phyloP scores from a whole-genome alignment of 2,797 vertebrate genomes.

The Champsocephalus esox region DNA sequence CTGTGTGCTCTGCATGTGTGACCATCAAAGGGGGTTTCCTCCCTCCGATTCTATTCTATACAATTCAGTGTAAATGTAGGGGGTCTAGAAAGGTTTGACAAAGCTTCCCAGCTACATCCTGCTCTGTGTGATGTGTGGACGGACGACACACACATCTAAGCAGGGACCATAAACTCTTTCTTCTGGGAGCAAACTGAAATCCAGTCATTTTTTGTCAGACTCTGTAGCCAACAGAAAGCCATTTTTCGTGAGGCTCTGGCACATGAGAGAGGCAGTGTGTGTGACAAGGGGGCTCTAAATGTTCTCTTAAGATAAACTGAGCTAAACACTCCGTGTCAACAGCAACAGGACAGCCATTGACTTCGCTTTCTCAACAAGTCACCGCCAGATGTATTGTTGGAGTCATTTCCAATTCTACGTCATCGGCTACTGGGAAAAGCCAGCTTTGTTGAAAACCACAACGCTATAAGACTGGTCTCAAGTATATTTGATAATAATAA shows the following conservation, averaged over 20 bases:
- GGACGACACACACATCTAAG: conserved; percentile 25
- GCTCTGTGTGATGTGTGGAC: not conserved
- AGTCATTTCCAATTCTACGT: conserved; percentile 31
- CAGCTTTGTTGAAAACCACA: not conserved
- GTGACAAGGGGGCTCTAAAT: conserved; percentile 56
- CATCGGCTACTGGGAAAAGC: conserved; percentile 8
- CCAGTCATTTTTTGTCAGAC: conserved; percentile 49
- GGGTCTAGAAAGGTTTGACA: conserved; percentile 8
- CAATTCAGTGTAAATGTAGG: conserved; percentile 3
- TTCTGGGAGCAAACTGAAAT: conserved; percentile 39
- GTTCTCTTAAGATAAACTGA: conserved; percentile 62
- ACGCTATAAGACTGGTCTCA: not conserved
- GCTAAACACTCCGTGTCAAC: conserved; percentile 49
- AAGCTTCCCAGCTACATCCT: not conserved
- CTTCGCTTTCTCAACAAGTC: conserved; percentile 36
- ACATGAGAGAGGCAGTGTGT: conserved; percentile 39
- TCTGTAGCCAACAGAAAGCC: conserved; percentile 40
- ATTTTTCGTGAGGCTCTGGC: conserved; percentile 42
- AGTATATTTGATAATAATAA: conserved; percentile 1
- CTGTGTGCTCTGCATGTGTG: too few relatives aligned
- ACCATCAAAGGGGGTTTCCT: too few relatives aligned
- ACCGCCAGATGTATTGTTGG: conserved; percentile 31
- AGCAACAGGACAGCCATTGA: conserved; percentile 58
- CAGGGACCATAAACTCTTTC: conserved; percentile 28
- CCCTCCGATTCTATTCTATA: too few relatives aligned